Evolutionary conservation across 2,888 invertebrate species (phyloP), one percentile per base, ranked within the genome.

Genomic region (Cheilosia pagana): DNA sequence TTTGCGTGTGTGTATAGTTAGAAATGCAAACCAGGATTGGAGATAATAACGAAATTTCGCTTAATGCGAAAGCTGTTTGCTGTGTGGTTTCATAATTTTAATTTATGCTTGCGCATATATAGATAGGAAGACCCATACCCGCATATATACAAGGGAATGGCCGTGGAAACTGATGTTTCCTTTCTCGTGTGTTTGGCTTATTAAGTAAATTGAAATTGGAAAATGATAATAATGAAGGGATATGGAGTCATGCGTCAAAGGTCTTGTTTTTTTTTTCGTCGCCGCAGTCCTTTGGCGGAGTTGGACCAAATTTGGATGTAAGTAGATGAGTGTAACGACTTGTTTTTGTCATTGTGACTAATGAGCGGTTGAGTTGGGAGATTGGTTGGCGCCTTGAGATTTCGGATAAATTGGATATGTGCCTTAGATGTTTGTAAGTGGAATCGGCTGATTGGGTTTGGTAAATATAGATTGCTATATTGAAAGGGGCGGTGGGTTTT

Each of bases 31-130:
- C 59, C 50, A 12, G 57, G 65, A 75, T 57, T 50, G 53, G 53
- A 79, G 76, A 81, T 77, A 81, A 86, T 77, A 86, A 81, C 81
- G 72, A 70, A 71, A 86, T 76, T 71, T 67, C 71, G 55, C 86
- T 77, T 86, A 81, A 81, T 72, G 77, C 57, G 72, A 81, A 77
- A 81, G 76, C 86, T 81, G 81, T 81, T 86, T 81, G 81, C 71
- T 81, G 21, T 81, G 86, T 68, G 86, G 86, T 86, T 86, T 75
- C 68, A 77, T 68, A 81, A 86, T 81, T 81, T 86, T 71, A 77
- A 77, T 75, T 76, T 79, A 79, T 85, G 75, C 67, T 43, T 65
- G 55, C 67, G 45, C 71, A 77, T 77, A 77, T n/a, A n/a, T n/a
- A n/a, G n/a, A 8, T 28, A 28, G 2, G 8, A 28, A 1, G n/a